Percentiles rank a stretch among this genome's conserved stretches.
These are phyloP conservation scores for Pangasianodon gigas DNA, from an alignment of 2,113 vertebrate species.

Conservation along the genomic window DNA sequence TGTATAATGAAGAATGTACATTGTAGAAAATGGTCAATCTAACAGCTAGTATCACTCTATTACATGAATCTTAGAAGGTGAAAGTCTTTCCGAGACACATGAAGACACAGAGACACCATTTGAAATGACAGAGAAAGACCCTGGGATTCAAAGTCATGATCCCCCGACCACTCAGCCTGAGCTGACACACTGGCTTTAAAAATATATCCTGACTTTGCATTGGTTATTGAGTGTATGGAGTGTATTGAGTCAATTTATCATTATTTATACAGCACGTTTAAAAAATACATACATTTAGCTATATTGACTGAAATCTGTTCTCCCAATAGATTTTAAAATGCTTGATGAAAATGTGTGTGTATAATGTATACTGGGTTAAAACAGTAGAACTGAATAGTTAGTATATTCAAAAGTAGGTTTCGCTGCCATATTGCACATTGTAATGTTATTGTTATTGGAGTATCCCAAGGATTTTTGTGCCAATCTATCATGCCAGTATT, in stretches of 20 bases:
- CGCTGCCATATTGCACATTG: not conserved
- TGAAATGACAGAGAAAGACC: not conserved
- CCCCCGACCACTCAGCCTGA: not conserved
- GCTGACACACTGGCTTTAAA: not conserved
- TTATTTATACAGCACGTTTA: not conserved
- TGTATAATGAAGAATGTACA: not conserved
- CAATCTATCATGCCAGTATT: too few species aligned
- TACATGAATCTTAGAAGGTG: too few species aligned
- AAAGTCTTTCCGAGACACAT: too few species aligned
- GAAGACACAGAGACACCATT: not conserved
- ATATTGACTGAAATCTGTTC: not conserved
- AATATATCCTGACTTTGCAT: not conserved
- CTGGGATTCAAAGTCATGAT: not conserved
- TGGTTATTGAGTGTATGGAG: too few species aligned
- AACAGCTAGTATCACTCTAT: too few species aligned
- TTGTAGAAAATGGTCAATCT: too few species aligned
- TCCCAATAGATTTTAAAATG: not conserved
- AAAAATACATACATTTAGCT: too few species aligned
- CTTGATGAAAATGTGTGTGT: not conserved
- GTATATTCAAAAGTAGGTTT: not conserved
- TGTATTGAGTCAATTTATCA: not conserved
- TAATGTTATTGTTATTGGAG: not conserved
- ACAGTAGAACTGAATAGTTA: not conserved
- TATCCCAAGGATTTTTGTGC: too few species aligned
- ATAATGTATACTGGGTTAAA: not conserved